Conservation (phyloP, 2,797 vertebrate species). For the Xerus rutilus region DNA sequence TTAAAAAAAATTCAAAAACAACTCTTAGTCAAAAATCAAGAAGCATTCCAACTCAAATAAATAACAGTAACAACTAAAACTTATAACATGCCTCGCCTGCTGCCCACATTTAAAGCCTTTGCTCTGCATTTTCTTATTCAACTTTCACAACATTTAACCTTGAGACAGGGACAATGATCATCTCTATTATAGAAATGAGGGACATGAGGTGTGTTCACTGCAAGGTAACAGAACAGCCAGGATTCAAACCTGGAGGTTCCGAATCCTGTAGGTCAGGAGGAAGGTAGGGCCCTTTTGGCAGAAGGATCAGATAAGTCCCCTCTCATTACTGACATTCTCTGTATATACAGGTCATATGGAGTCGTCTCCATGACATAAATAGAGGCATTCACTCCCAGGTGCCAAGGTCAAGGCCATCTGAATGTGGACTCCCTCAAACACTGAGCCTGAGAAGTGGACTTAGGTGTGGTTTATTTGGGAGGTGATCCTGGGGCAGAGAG, state of each 20-base stretch:
- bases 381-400: not conserved
- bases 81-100: not conserved
- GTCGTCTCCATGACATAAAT: not conserved
- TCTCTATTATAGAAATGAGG: not conserved
- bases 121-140: not conserved
- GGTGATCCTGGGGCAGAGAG: not conserved
- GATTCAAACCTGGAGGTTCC: not conserved
- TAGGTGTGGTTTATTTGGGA: not conserved
- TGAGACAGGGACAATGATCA: not conserved
- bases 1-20: not conserved
- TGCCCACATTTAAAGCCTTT: not conserved
- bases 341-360: not conserved
- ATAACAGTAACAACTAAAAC: not conserved
- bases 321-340: not conserved
- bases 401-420: not conserved
- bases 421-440: not conserved
- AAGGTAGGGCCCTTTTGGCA: not conserved
- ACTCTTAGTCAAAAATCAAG: slow-evolving; percentile 34
- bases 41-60: slow-evolving; percentile 18
- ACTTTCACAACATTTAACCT: not conserved
- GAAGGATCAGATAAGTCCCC: not conserved
- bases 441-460: not conserved
- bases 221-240: not conserved
- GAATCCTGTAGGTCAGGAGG: not conserved
- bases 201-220: not conserved